Evolutionary conservation across 2,888 invertebrate genomes (phyloP).

Genomic region (Stegophylla sp.): DNA sequence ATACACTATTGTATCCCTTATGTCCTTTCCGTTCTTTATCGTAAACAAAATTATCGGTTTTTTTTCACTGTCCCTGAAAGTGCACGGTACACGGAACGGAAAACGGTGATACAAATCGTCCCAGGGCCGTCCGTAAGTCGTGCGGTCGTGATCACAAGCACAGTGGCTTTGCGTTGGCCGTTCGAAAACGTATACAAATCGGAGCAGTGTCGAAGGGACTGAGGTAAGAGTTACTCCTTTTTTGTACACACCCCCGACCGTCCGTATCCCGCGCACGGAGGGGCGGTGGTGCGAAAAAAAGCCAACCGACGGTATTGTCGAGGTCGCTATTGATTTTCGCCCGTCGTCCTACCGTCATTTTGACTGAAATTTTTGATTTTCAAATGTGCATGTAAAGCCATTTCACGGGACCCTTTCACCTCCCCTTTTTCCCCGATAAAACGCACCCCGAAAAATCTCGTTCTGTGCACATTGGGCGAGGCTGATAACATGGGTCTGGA

Average conservation of each 20-base stretch:
- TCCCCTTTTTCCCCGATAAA: too few relatives aligned
- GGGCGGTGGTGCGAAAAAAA: conserved; percentile 18
- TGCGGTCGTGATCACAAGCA: not conserved
- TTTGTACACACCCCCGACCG: conserved; percentile 30
- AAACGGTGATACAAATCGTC: not conserved
- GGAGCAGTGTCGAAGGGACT: conserved; percentile 19
- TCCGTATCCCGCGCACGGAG: not conserved
- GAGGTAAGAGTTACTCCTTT: conserved; percentile 47
- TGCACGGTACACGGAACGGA: not conserved
- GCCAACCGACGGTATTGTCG: not conserved
- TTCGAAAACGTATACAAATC: not conserved
- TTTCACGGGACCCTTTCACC: too few relatives aligned
- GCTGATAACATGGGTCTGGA: conserved; percentile 23
- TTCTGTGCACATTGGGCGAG: not conserved
- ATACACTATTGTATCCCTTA: conserved; percentile 38
- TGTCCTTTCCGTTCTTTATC: conserved; percentile 52
- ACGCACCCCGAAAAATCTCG: not conserved
- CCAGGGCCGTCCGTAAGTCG: not conserved
- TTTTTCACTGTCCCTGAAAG: conserved; percentile 17
- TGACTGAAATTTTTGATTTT: not conserved
- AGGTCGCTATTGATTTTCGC: conserved; percentile 46
- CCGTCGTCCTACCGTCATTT: conserved; percentile 8
- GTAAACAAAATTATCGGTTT: conserved; percentile 58
- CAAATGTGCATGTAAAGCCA: too few relatives aligned
- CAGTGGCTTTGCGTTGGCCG: not conserved